Conservation (phyloP, 2,888 invertebrate species). For the Drosophila paucipuncta region DNA sequence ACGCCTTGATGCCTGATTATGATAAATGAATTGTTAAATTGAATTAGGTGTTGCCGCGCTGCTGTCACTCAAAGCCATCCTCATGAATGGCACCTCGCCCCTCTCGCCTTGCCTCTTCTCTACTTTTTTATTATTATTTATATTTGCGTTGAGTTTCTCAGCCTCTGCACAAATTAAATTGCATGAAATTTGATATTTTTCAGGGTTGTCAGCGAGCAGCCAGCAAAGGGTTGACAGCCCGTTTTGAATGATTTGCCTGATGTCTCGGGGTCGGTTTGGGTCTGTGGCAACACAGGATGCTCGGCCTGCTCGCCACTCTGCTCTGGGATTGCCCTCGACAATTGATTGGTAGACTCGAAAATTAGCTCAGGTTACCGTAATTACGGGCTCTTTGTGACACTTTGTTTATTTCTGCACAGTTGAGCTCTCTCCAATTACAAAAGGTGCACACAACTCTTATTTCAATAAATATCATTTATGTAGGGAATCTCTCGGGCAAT, state of each 20-base stretch:
- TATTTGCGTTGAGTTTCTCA: conserved; percentile 43
- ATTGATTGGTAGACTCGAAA: conserved; percentile 74
- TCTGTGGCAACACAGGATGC: conserved; percentile 54
- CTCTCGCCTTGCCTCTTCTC: conserved; percentile 2
- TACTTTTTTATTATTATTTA: conserved; percentile 21
- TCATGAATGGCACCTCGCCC: conserved; percentile 51
- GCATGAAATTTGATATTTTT: conserved; percentile 82
- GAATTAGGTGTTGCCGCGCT: conserved; percentile 80
- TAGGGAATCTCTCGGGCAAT: background rate
- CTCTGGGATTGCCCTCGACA: conserved; percentile 25
- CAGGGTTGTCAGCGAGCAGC: conserved; percentile 55
- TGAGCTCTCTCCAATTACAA: conserved; percentile 49
- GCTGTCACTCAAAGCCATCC: conserved; percentile 77
- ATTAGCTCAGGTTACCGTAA: conserved; percentile 79
- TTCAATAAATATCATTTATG: background rate
- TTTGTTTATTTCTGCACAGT: conserved; percentile 53
- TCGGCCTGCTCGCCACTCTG: background rate
- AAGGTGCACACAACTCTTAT: conserved; percentile 4
- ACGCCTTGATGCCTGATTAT: conserved; percentile 81
- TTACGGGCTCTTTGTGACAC: conserved; percentile 56
- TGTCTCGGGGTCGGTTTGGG: conserved; percentile 6
- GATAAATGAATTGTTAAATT: conserved; percentile 83
- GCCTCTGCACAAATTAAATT: conserved; percentile 77
- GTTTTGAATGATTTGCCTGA: conserved; percentile 17
- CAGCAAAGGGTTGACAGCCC: conserved; percentile 58